Base-by-base conservation (phyloP, 2,888 invertebrate genomes). In the Hyposoter dolosus region DNA sequence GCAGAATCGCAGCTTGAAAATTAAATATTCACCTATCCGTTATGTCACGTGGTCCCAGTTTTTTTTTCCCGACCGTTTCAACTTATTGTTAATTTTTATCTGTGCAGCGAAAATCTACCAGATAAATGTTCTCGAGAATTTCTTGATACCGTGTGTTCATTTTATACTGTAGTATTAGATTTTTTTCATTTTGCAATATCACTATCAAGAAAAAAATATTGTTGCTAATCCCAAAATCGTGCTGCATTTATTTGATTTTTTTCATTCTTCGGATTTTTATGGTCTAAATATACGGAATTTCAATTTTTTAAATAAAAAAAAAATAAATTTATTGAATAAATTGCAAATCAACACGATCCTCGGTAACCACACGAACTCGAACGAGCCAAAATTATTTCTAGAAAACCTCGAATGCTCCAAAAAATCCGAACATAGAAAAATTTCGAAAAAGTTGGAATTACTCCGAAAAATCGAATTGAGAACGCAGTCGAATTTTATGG, bases 1-100 rank as follows among this genome's bases (percentile, higher is more conserved):
- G 90, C 50, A 92, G 93, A 89, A 89, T 95, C 72, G 93, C 93
- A 43, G 93, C 94, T 9, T 94, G 86, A 92, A 84, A 69, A 19
- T 43, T 66, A 74, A 63, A 5, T 35, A 17, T 1, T n/a, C 47
- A 19, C n/a, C n/a, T 35, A 32, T 63, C 15, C 32, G 4, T 9
- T 7, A 3, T 43, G 53, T 19, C 15, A 56, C 19, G 10, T 32
- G 23, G 0, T 23, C 17, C 0, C 60, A 43, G 9, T 17, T 9
- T 19, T 74, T 23, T 60, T 63, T 75, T 75, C 23, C 43, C 43
- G 7, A 69, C 35, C n/a, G n/a, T 40, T 32, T 65, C 35, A 28
- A 60, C 28, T 15, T 40, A 40, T 40, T 40, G 40, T 40, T 60
- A 1, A 15, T 60, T 68, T 19, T 45, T 19, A 19, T 35, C 23